Conservation (phyloP, 2,113 vertebrate genomes). For the Empidonax alnorum region DNA sequence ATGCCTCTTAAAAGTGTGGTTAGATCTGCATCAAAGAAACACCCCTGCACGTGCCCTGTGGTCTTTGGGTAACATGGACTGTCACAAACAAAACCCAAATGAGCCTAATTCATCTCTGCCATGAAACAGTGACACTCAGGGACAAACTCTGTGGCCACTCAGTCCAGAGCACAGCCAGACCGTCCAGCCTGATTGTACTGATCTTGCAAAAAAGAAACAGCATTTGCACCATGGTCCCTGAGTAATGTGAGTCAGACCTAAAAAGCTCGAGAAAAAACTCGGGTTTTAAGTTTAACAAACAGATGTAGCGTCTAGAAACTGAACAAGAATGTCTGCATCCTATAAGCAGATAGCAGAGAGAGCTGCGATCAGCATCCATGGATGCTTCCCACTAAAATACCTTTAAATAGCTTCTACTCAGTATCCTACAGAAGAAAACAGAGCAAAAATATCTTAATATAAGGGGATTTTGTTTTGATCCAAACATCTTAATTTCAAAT, state of each 20-base stretch:
- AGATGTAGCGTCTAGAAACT: background rate
- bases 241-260: background rate
- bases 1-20: background rate
- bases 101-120: background rate
- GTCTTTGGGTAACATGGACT: background rate
- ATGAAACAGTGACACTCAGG: background rate
- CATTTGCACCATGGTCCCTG: background rate
- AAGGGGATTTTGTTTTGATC: background rate
- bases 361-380: background rate
- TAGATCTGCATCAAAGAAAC: background rate
- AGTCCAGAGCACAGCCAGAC: background rate
- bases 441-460: background rate
- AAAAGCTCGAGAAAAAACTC: background rate
- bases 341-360: background rate
- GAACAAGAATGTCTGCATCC: background rate
- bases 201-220: background rate
- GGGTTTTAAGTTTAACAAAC: background rate
- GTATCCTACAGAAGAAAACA: background rate
- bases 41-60: background rate
- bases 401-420: background rate
- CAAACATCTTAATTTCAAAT: background rate
- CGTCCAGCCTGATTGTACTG: fast-evolving
- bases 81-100: background rate
- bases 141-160: background rate
- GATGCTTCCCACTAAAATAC: background rate